Evolutionary conservation across 2,113 vertebrate species (phyloP), one percentile per base, ranked within the genome.

Genomic region (Archocentrus centrarchus): DNA sequence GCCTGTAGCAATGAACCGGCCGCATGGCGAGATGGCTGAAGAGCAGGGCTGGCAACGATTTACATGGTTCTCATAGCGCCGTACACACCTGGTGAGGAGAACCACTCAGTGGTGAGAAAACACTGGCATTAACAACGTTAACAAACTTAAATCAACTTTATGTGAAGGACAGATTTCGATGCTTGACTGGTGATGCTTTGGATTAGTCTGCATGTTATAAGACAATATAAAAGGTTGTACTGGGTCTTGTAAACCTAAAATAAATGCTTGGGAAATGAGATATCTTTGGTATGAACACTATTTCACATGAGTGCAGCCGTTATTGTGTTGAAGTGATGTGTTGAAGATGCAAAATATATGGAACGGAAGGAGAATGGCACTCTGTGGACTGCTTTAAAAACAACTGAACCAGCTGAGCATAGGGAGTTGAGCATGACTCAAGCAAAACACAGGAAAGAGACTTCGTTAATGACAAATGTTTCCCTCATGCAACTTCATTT

Each of bases 1-100:
- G 30, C 97, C 97, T 41, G 95, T 96, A 14, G 96, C 97, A 90
- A 97, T 93, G 37, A 95, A 97, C 1, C 87, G 92, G 2, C 98
- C 97, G 30, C 97, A 98, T 0, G 98, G 96, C n/a, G 97, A 97
- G 41, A 98, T 59, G 22, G 96, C 94, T 41, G 96, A 92, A 24
- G 96, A 94, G 85, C 97, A 98, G 0, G 96, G 95, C 44, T 95
- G 96, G 89, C 94, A 93, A 15, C 90, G 93, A 81, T 91, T 97
- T 2, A 93, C 59, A 55, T 97, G 97, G 24, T 96, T 97, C 59
- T 97, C 96, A 81, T 97, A 98, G 17, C 93, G 95, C 2, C 96
- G 96, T 7, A 97, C 97, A 85, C 97, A 98, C 85, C 97, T 98
- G 81, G 14, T 13, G 15, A 81, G 59, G 57, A 61, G 80, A 30